Evolutionary conservation across 2,888 invertebrate genomes (phyloP).

Genomic region (Caenorhabditis zanzibari): DNA sequence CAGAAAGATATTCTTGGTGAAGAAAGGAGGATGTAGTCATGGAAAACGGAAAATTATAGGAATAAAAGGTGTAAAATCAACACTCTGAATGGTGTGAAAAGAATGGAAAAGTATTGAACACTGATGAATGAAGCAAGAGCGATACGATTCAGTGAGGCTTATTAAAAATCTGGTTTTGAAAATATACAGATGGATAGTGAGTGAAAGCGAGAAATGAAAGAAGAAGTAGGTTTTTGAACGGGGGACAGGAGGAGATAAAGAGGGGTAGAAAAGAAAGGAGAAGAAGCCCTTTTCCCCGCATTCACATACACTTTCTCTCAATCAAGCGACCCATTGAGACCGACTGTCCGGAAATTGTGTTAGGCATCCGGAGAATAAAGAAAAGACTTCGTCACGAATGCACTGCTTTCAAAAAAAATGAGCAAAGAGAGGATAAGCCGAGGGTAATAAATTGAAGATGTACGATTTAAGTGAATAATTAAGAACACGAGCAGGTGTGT

Average conservation of each 20-base stretch:
- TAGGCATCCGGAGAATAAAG: constrained; percentile 47
- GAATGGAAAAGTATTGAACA: constrained; percentile 28
- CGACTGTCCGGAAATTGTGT: constrained; percentile 66
- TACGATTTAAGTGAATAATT: neutral
- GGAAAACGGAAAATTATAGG: constrained; percentile 4
- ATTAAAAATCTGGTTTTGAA: constrained; percentile 52
- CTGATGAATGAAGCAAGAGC: constrained; percentile 22
- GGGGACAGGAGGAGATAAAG: constrained; percentile 27
- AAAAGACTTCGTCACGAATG: constrained; percentile 22
- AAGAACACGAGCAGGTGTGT: constrained; percentile 39
- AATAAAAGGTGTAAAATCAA: constrained; percentile 15
- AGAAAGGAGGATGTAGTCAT: neutral
- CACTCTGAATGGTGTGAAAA: constrained; percentile 4
- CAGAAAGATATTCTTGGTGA: neutral
- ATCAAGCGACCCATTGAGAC: constrained; percentile 64
- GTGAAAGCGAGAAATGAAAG: constrained; percentile 35
- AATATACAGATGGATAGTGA: constrained; percentile 29
- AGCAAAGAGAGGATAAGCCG: neutral
- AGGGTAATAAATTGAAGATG: neutral
- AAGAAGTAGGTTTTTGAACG: constrained; percentile 62
- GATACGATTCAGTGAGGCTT: constrained; percentile 39
- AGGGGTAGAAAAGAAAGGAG: constrained; percentile 9
- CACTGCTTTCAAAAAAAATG: constrained; percentile 45
- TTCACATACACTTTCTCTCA: constrained; percentile 57
- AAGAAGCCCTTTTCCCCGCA: constrained; percentile 28